These are phyloP conservation scores for Thermophis baileyi DNA, from an alignment of 2,113 vertebrate species.

Conservation along the genomic window DNA sequence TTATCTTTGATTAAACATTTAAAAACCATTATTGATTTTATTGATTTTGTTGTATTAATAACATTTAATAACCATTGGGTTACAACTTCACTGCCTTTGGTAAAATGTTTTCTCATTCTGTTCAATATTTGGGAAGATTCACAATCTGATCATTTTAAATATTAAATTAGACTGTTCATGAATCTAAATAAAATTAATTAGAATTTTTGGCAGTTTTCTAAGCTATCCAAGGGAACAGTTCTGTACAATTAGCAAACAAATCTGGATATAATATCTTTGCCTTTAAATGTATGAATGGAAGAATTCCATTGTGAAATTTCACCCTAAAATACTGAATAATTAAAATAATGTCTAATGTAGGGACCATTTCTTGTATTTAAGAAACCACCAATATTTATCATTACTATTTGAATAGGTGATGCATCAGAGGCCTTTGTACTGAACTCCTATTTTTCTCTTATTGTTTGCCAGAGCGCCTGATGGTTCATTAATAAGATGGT, in stretches of 20 bases:
- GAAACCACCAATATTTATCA: not conserved
- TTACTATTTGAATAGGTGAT: not conserved
- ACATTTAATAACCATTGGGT: no score
- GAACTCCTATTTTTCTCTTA: not conserved
- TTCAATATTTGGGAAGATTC: not conserved
- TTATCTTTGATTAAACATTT: no score
- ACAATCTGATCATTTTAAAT: not conserved
- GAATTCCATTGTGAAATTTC: not conserved
- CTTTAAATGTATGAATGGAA: not conserved
- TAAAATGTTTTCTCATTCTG: not conserved
- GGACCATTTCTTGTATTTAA: not conserved
- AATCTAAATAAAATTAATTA: not conserved
- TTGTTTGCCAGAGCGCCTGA: not conserved
- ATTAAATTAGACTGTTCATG: not conserved
- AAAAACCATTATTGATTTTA: not conserved
- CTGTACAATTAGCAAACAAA: not conserved
- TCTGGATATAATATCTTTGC: not conserved
- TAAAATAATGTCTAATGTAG: not conserved
- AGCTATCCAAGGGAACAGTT: not conserved
- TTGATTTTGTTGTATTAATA: not conserved
- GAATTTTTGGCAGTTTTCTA: not conserved
- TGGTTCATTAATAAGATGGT: slow-evolving; percentile 3
- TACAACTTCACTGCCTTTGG: not conserved
- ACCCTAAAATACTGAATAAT: not conserved
- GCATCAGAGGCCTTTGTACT: not conserved